Evolutionary conservation across 1,140 invertebrate genomes (phyloP).

Genomic region (Listronotus bonariensis): DNA sequence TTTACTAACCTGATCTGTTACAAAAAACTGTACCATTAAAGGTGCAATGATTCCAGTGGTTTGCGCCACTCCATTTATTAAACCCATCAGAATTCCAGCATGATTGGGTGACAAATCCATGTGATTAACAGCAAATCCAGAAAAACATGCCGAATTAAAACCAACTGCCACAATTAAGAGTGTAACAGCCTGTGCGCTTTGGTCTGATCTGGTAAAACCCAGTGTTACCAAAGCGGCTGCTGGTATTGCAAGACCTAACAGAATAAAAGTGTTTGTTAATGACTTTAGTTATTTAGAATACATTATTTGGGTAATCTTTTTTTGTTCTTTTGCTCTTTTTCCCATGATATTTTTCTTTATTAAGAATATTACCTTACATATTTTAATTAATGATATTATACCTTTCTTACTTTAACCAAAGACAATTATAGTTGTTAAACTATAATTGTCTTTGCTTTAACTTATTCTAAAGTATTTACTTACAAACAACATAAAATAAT

Average conservation of each 20-base stretch:
- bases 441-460: too few relatives aligned
- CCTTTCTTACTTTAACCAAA: too few relatives aligned
- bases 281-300: too few relatives aligned
- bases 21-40: slow-evolving; percentile 64
- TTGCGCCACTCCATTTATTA: slow-evolving; percentile 75
- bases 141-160: slow-evolving; percentile 72
- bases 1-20: slow-evolving; percentile 62
- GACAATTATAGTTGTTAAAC: too few relatives aligned
- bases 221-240: slow-evolving; percentile 65
- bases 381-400: too few relatives aligned
- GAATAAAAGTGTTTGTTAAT: too few relatives aligned
- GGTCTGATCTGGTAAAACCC: slow-evolving; percentile 60
- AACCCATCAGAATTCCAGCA: slow-evolving; percentile 72
- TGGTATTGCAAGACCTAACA: slow-evolving; percentile 63
- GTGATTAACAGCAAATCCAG: slow-evolving; percentile 70
- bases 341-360: too few relatives aligned
- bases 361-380: too few relatives aligned
- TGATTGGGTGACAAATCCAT: slow-evolving; percentile 73
- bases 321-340: too few relatives aligned
- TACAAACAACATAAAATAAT: too few relatives aligned
- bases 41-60: slow-evolving; percentile 73
- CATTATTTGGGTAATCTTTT: too few relatives aligned
- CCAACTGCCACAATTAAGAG: slow-evolving; percentile 73
- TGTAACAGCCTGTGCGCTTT: slow-evolving; percentile 59
- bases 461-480: too few relatives aligned